phyloP scores from a whole-genome alignment of 2,888 invertebrate genomes.

The Cryptophagus acutangulus region DNA sequence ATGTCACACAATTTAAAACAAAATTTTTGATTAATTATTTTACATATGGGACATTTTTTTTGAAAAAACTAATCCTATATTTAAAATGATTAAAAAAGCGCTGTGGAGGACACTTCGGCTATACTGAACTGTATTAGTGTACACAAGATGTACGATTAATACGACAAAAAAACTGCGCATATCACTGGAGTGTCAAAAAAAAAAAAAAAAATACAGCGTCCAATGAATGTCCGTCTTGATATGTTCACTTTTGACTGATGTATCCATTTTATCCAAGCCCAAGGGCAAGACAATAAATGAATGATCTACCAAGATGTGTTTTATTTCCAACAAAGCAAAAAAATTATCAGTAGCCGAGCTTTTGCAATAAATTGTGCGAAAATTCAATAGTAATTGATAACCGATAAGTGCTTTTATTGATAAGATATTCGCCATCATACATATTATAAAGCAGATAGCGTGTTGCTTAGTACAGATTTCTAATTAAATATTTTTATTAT shows the following conservation, averaged over 20 bases:
- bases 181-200: slow-evolving; percentile 45
- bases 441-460: no score
- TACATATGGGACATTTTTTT: slow-evolving; percentile 10
- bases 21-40: no score
- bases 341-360: no score
- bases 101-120: slow-evolving; percentile 29
- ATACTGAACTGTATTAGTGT: slow-evolving; percentile 33
- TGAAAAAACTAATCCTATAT: slow-evolving; percentile 11
- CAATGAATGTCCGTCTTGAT: slow-evolving; percentile 46
- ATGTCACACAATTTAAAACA: no score
- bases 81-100: slow-evolving; percentile 17
- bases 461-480: no score
- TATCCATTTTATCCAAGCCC: slow-evolving; percentile 48
- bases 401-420: no score
- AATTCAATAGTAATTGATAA: no score
- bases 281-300: slow-evolving; percentile 49
- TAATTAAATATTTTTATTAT: no score
- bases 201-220: no score
- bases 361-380: no score
- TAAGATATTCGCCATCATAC: no score
- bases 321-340: not conserved
- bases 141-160: slow-evolving; percentile 19
- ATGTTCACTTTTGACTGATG: slow-evolving; percentile 49
- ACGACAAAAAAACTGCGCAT: slow-evolving; percentile 43
- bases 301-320: slow-evolving; percentile 37